These are phyloP conservation scores for Punctoribates punctum DNA, from an alignment of 2,888 invertebrate species.

Conservation along the genomic window DNA sequence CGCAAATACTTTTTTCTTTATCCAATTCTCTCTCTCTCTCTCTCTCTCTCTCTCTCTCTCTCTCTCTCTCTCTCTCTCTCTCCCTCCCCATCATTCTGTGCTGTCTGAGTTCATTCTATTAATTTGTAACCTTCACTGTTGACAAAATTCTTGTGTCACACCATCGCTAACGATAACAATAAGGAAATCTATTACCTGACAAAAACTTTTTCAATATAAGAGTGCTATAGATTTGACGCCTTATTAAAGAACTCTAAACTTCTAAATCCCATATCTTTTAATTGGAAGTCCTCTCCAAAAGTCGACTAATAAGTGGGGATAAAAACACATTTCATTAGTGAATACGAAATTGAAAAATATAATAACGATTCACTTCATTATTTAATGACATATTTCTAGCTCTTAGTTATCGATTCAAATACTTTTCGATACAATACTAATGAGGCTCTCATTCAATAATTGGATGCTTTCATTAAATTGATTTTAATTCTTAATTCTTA, in stretches of 20 bases:
- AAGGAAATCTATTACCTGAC: slow-evolving; percentile 10
- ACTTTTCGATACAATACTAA: not conserved
- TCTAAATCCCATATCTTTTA: not conserved
- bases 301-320: not conserved
- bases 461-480: not conserved
- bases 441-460: not conserved
- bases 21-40: not conserved
- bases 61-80: not conserved
- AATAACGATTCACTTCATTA: not conserved
- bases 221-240: not conserved
- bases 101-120: not conserved
- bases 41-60: not conserved
- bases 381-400: not conserved
- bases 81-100: not conserved
- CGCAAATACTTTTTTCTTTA: not conserved
- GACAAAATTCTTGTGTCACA: slow-evolving; percentile 24
- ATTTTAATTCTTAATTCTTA: not conserved
- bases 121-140: slow-evolving; percentile 26
- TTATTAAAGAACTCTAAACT: slow-evolving; percentile 9
- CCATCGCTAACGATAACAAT: slow-evolving; percentile 6
- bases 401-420: not conserved
- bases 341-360: not conserved
- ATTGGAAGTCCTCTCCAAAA: not conserved
- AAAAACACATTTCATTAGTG: not conserved
- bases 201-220: not conserved